Evolutionary conservation across 1,140 invertebrate genomes (phyloP).

Genomic region (Neelides sp.): DNA sequence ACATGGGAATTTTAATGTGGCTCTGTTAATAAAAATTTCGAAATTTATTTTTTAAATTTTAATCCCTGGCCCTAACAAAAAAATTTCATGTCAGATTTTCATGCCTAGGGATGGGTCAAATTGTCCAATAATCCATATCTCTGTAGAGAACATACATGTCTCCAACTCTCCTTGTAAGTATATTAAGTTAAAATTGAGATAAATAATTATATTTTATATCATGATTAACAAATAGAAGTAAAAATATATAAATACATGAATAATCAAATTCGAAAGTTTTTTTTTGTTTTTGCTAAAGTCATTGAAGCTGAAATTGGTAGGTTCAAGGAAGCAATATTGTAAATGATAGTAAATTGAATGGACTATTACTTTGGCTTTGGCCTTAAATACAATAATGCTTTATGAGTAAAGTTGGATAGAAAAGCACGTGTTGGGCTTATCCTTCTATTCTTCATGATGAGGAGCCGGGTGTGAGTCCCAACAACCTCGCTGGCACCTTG

Average conservation of each 20-base stretch:
- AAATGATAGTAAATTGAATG: conserved; percentile 16
- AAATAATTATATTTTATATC: background rate
- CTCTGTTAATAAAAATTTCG: too few species aligned
- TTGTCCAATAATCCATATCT: too few species aligned
- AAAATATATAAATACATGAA: background rate
- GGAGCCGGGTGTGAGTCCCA: background rate
- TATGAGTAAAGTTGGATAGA: conserved; percentile 12
- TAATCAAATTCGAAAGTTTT: background rate
- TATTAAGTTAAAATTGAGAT: background rate
- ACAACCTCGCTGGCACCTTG: conserved; percentile 10
- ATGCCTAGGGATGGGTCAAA: too few species aligned
- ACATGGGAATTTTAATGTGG: too few species aligned
- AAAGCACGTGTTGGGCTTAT: background rate
- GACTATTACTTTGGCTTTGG: conserved; percentile 9
- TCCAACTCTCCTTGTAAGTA: background rate
- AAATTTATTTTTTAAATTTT: too few species aligned
- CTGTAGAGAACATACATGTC: too few species aligned
- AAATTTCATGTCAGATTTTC: too few species aligned
- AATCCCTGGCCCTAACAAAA: too few species aligned
- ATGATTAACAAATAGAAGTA: background rate
- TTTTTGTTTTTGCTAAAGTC: background rate
- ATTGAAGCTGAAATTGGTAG: background rate
- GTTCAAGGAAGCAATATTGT: conserved; percentile 6
- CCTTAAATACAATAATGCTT: conserved; percentile 9
- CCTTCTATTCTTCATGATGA: background rate